These are phyloP conservation scores for Atrichornis clamosus DNA, from an alignment of 2,113 vertebrate genomes.

Conservation along the genomic window DNA sequence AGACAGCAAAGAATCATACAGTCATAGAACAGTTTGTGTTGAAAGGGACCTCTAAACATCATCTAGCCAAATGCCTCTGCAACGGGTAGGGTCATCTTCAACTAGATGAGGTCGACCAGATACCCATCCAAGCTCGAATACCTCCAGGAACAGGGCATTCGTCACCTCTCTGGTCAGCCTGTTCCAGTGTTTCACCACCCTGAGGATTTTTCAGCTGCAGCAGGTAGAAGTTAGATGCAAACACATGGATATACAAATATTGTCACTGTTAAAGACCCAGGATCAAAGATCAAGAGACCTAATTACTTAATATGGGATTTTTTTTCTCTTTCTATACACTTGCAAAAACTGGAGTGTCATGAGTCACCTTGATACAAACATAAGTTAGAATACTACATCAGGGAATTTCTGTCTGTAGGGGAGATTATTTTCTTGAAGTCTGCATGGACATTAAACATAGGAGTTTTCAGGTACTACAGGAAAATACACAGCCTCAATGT, in stretches of 20 bases:
- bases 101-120: neutral
- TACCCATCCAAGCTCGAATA: fast-evolving
- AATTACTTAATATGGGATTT: neutral
- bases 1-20: neutral
- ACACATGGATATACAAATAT: neutral
- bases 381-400: constrained; percentile 8
- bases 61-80: neutral
- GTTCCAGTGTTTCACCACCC: neutral
- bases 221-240: constrained; percentile 24
- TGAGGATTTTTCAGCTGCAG: constrained; percentile 38
- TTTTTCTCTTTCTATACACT: neutral
- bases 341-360: constrained; percentile 12
- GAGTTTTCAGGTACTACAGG: constrained; percentile 19
- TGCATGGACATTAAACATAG: constrained; percentile 18
- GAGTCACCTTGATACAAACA: neutral
- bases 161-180: neutral
- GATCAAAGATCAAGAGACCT: constrained; percentile 50
- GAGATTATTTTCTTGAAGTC: constrained; percentile 12
- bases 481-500: neutral
- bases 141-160: neutral
- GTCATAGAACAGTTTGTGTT: neutral
- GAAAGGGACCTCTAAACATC: neutral
- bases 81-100: neutral
- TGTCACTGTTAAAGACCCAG: neutral
- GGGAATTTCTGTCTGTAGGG: neutral